Evolutionary conservation across 2,888 invertebrate genomes (phyloP), one percentile per base, ranked within the genome.

Genomic region (Psylliodes chrysocephalus): DNA sequence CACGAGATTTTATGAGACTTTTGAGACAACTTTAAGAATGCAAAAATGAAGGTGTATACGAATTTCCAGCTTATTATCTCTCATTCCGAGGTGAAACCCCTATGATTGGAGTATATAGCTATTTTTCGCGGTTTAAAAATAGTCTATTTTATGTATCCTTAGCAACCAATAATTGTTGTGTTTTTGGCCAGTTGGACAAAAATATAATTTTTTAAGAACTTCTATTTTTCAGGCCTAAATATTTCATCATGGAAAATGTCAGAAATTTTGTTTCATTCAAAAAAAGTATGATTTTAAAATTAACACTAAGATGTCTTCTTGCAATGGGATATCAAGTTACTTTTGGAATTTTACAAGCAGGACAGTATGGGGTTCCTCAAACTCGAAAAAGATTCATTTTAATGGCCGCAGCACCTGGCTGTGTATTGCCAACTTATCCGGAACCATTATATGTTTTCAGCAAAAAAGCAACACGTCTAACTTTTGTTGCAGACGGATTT

Each of bases 301-400:
- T 94, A 69, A 91, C 93, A 0, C 79, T 94, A 30, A 83, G 91
- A 0, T 91, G 93, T 68, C 83, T 95, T 12, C 76, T 93, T 22
- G 87, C 89, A 52, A 94, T 95, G 91, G 94, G 94, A 0, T 95
- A 95, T 77, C 94, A 94, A 82, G 93, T 92, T 70, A 90, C 93
- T 0, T 93, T 94, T 77, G 94, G 93, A 0, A 86, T 94, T n/a
- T 78, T 95, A 10, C 94, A 94, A 83, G 94, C 94, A 0, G 95
- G 94, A 1, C 89, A 90, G 78, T 94, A 92, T 77, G 95, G 94
- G 0, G 89, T 94, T 1, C 91, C 94, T 1, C 94, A 94, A 79
- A 93, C 92, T 0, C 84, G 94, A 53, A 83, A 93, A 71, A 85
- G 94, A 46, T 64, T 81, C 33, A 90, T 95, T 40, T 89, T 95